A percentile compares a stretch with the other conserved stretches of the same genome.
Conservation (phyloP, 1,140 invertebrate genomes). For the Lordiphosa mommai region DNA sequence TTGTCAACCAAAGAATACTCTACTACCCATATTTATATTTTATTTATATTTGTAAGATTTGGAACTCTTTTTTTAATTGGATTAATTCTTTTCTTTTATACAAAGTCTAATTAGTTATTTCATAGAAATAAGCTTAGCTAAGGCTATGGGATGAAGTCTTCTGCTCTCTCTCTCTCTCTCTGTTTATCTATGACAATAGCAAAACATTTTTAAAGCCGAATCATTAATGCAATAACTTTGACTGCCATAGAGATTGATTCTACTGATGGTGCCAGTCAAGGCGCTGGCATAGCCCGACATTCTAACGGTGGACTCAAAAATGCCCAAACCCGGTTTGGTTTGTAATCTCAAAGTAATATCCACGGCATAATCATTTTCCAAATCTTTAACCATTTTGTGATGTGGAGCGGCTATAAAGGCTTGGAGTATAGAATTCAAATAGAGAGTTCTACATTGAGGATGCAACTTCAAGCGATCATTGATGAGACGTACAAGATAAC, state of each 20-base stretch:
- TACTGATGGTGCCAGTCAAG: slow-evolving; percentile 85
- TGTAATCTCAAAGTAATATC: slow-evolving; percentile 86
- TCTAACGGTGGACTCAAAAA: slow-evolving; percentile 89
- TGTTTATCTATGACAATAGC: slow-evolving; percentile 83
- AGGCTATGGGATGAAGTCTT: slow-evolving; percentile 47
- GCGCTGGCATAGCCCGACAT: slow-evolving; percentile 79
- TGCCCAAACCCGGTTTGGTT: slow-evolving; percentile 84
- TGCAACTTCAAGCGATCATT: slow-evolving; percentile 83
- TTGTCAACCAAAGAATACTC: slow-evolving; percentile 19
- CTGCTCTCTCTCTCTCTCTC: neutral
- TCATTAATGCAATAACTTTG: slow-evolving; percentile 89
- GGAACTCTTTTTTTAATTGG: slow-evolving; percentile 24
- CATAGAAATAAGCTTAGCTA: slow-evolving; percentile 42
- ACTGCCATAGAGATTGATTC: slow-evolving; percentile 90
- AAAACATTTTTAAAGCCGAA: slow-evolving; percentile 88
- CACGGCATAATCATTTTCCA: slow-evolving; percentile 72
- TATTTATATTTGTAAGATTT: slow-evolving; percentile 5
- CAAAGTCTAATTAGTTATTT: slow-evolving; percentile 27
- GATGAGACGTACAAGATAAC: slow-evolving; percentile 83
- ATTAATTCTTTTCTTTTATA: slow-evolving; percentile 30
- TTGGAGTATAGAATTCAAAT: slow-evolving; percentile 71
- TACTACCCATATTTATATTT: neutral
- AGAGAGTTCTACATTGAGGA: slow-evolving; percentile 81
- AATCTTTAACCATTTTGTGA: slow-evolving; percentile 75
- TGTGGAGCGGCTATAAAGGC: slow-evolving; percentile 65